phyloP scores from a whole-genome alignment of 2,113 vertebrate species.

The Struthidea cinerea region DNA sequence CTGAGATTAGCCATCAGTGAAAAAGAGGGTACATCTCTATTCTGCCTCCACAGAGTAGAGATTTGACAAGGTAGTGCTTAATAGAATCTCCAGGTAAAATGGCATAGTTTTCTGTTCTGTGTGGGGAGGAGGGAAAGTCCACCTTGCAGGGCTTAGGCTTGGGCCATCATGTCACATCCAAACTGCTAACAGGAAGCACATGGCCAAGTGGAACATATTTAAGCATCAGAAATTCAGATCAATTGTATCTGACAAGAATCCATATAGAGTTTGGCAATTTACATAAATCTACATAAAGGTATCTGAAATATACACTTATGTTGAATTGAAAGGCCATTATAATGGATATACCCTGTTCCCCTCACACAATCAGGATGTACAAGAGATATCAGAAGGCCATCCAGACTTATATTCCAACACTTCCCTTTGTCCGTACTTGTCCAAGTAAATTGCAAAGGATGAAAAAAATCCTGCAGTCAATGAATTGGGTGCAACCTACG shows the following conservation, averaged over 20 bases:
- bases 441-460: not conserved
- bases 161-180: not conserved
- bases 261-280: rapidly evolving
- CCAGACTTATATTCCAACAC: not conserved
- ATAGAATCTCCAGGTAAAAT: not conserved
- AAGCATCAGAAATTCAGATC: not conserved
- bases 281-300: not conserved
- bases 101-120: not conserved
- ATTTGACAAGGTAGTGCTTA: not conserved
- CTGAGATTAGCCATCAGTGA: not conserved
- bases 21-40: not conserved
- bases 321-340: not conserved
- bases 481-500: rapidly evolving
- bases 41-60: not conserved
- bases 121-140: not conserved
- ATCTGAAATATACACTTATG: not conserved
- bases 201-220: not conserved
- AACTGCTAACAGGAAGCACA: not conserved
- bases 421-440: not conserved
- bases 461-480: not conserved
- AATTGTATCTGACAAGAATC: not conserved
- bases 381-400: too few relatives aligned
- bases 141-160: not conserved
- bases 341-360: rapidly evolving
- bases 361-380: not conserved